Base-by-base conservation (phyloP, 2,888 invertebrate genomes). In the Lissocephala sabroskyi region DNA sequence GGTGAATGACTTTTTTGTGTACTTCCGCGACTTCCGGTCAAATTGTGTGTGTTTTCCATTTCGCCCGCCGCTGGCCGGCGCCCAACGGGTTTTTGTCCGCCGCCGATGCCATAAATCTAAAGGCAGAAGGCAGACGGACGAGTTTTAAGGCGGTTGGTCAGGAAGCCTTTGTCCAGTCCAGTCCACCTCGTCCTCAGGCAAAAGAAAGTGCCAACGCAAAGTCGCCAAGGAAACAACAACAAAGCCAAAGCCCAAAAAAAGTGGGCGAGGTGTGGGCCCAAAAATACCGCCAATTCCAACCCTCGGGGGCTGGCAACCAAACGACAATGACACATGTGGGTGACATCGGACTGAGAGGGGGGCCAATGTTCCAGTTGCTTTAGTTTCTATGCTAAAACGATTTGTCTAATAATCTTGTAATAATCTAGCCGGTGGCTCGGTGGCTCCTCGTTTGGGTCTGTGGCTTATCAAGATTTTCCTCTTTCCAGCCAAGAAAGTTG, bases 1-100 rank as follows among this genome's bases (percentile, higher is more conserved):
- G 81, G 81, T 81, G 82, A 82, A 81, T 81, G 81, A 82, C 82
- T 81, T 67, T 65, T 77, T 65, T 58, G 64, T 68, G 66, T 64
- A 62, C 68, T 77, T 79, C 65, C 78, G 56, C 57, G 59, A 70
- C 75, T 82, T 82, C 82, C 81, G 81, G 82, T 79, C 82, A 82
- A 82, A 67, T 41, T n/a, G n/a, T n/a, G n/a, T n/a, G n/a, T 58
- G 58, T 79, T 79, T 71, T 73, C 79, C 74, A 74, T 79, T 71
- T 66, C 73, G 58, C 59, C 39, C n/a, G n/a, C n/a, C 29, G 11
- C 16, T 29, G 35, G 35, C 6, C 35, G 16, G 16, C 16, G 13
- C 9, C 10, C 16, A 35, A 35, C 35, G 10, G 14, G 35, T 35
- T 37, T 37, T 37, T 35, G 37, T 19, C 11, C 23, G 11, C 19